Evolutionary conservation across 2,113 vertebrate genomes (phyloP).

Genomic region (Lepisosteus oculatus): DNA sequence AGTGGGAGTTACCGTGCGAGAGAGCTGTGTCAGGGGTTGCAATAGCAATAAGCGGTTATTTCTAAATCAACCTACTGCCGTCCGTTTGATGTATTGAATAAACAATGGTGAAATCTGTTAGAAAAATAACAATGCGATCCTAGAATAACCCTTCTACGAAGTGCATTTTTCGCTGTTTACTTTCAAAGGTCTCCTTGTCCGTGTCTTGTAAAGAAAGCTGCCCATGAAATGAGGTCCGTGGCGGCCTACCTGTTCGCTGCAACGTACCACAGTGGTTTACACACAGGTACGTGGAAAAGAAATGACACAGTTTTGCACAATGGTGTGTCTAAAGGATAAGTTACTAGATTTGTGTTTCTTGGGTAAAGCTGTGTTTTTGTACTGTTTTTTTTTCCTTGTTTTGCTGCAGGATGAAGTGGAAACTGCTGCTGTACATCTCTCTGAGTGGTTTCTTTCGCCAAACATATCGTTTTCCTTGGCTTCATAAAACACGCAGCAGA

Average conservation of each 20-base stretch:
- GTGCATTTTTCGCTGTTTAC: not conserved
- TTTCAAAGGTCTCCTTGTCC: slow-evolving; percentile 1
- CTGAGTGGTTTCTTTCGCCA: slow-evolving; percentile 49
- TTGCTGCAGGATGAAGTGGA: slow-evolving; percentile 23
- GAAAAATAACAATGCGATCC: too few relatives aligned
- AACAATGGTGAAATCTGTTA: slow-evolving; percentile 13
- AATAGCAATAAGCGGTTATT: not conserved
- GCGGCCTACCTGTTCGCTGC: slow-evolving; percentile 10
- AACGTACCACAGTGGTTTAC: slow-evolving; percentile 23
- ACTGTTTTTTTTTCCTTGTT: slow-evolving; percentile 19
- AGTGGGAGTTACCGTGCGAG: not conserved
- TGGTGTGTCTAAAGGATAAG: slow-evolving; percentile 18
- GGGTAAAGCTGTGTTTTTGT: slow-evolving; percentile 25
- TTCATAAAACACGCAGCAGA: slow-evolving; percentile 15
- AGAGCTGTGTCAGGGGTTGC: not conserved
- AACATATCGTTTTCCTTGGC: slow-evolving; percentile 52
- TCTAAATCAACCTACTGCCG: not conserved
- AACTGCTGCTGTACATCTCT: slow-evolving; percentile 38
- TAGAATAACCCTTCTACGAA: too few relatives aligned
- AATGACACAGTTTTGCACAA: slow-evolving; percentile 24
- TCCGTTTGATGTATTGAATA: slow-evolving; percentile 30
- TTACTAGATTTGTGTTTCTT: slow-evolving; percentile 25
- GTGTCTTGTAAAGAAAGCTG: slow-evolving; percentile 27
- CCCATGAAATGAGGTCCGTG: slow-evolving; percentile 25
- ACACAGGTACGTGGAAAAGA: slow-evolving; percentile 17